phyloP scores from a whole-genome alignment of 2,113 vertebrate species.

The Lagenorhynchus albirostris region DNA sequence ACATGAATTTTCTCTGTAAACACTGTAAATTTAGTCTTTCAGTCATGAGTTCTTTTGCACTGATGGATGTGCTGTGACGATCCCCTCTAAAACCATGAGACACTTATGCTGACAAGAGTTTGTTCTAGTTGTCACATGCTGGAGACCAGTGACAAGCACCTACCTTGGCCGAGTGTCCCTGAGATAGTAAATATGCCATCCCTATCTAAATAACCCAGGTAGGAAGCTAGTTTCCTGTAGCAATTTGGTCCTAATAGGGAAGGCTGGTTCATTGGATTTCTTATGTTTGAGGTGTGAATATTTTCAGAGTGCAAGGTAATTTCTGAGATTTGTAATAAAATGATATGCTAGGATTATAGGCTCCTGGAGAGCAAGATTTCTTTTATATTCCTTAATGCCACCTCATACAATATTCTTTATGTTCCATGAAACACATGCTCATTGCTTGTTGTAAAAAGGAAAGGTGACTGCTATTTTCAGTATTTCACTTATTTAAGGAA shows the following conservation, averaged over 20 bases:
- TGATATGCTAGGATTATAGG: not conserved
- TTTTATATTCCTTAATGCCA: not conserved
- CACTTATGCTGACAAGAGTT: not conserved
- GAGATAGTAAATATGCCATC: not conserved
- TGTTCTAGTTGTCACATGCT: not conserved
- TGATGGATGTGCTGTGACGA: not conserved
- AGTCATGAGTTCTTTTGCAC: not conserved
- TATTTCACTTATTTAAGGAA: not conserved
- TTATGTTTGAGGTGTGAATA: not conserved
- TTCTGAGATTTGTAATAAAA: not conserved
- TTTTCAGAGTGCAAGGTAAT: not conserved
- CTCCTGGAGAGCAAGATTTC: not conserved
- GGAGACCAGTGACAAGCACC: not conserved
- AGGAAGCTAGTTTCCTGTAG: not conserved
- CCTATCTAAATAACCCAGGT: not conserved
- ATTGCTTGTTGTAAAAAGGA: not conserved
- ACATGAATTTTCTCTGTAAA: not conserved
- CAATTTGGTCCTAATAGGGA: not conserved
- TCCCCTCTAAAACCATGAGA: not conserved
- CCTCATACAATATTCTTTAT: not conserved
- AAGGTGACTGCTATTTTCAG: not conserved
- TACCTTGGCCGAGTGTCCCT: not conserved
- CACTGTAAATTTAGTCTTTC: not conserved
- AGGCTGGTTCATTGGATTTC: not conserved
- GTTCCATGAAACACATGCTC: not conserved